Conservation (phyloP, 2,888 invertebrate species). For the Nyleta sp. region DNA sequence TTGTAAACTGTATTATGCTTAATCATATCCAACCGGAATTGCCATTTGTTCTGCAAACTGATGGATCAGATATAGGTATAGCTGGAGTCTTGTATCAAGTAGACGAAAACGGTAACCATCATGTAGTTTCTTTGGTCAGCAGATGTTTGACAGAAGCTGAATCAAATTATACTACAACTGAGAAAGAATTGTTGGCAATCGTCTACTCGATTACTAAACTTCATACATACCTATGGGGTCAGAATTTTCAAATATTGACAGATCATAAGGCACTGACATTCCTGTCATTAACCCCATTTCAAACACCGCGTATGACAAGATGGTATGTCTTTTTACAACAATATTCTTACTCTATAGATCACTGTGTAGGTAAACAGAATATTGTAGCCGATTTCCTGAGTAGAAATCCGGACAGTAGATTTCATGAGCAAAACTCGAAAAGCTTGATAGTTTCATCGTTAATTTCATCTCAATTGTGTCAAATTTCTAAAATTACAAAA, state of each 20-base stretch:
- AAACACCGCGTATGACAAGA: slow-evolving; percentile 3
- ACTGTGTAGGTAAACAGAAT: slow-evolving; percentile 33
- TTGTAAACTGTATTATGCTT: slow-evolving; percentile 50
- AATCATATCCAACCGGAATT: not conserved
- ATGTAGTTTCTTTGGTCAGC: not conserved
- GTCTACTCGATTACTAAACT: slow-evolving; percentile 28
- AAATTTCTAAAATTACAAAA: no score
- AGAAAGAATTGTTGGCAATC: slow-evolving; percentile 3
- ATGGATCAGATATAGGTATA: slow-evolving; percentile 59
- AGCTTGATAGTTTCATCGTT: not conserved
- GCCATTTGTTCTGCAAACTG: slow-evolving; percentile 65
- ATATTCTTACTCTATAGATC: slow-evolving; percentile 18
- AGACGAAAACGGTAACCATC: slow-evolving; percentile 1
- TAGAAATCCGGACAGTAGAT: not conserved
- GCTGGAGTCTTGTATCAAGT: slow-evolving; percentile 61
- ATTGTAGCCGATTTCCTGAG: not conserved
- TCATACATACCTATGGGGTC: slow-evolving; percentile 8
- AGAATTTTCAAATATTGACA: slow-evolving; percentile 2
- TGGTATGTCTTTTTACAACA: slow-evolving; percentile 28
- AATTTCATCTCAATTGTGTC: not conserved
- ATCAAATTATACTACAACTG: not conserved
- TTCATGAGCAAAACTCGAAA: slow-evolving; percentile 8
- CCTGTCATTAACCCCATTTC: not conserved
- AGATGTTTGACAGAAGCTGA: not conserved
- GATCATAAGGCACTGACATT: slow-evolving; percentile 18